phyloP scores from a whole-genome alignment of 2,888 invertebrate species.

The Atethmia centrago region DNA sequence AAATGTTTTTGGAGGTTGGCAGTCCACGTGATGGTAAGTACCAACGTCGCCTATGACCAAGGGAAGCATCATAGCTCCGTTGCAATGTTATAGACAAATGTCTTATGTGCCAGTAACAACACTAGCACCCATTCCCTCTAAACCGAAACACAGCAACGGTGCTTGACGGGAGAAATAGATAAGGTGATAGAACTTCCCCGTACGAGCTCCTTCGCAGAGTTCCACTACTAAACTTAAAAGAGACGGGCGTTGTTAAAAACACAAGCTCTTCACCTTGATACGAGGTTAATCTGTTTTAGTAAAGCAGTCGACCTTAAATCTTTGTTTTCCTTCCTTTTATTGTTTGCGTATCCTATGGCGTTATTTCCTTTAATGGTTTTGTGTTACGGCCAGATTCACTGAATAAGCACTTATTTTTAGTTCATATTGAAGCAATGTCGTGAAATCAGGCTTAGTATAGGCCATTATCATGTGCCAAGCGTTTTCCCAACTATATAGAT shows the following conservation, averaged over 20 bases:
- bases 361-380: conserved; percentile 1
- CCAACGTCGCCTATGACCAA: too few species aligned
- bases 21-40: not conserved
- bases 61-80: not conserved
- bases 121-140: not conserved
- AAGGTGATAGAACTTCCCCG: not conserved
- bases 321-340: conserved; percentile 48
- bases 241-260: not conserved
- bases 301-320: conserved; percentile 34
- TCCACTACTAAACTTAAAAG: not conserved
- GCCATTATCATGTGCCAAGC: not conserved
- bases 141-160: not conserved
- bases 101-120: not conserved
- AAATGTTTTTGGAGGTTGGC: not conserved
- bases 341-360: conserved; percentile 1
- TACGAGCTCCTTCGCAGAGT: not conserved
- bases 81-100: too few species aligned
- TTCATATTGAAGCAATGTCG: not conserved
- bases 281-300: conserved; percentile 31
- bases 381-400: not conserved
- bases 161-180: not conserved
- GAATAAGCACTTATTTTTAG: not conserved
- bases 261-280: conserved; percentile 16
- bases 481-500: not conserved
- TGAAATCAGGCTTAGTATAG: not conserved